These are phyloP conservation scores for Colistium nudipinnis DNA, from an alignment of 2,113 vertebrate genomes.

Conservation along the genomic window DNA sequence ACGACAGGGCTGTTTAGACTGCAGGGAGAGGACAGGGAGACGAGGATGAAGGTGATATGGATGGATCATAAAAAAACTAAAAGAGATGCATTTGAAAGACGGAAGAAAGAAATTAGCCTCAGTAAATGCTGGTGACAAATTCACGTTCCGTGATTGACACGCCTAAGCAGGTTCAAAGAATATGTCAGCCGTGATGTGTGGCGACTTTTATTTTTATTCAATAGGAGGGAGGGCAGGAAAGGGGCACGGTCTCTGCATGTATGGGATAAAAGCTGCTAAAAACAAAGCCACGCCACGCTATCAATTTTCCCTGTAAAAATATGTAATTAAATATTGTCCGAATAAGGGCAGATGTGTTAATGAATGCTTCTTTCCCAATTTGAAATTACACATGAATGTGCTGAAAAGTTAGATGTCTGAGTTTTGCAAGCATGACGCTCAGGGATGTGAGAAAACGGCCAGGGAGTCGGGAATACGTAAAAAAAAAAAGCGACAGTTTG, in stretches of 20 bases:
- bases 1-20: slow-evolving; percentile 41
- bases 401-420: not conserved
- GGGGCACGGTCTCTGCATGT: no score
- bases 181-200: not conserved
- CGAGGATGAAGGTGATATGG: slow-evolving; percentile 10
- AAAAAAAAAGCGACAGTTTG: no score
- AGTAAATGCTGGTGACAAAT: not conserved
- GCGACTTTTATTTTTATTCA: no score
- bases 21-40: slow-evolving; percentile 28
- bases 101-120: not conserved
- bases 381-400: not conserved
- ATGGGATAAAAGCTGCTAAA: no score
- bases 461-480: not conserved
- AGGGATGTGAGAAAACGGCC: not conserved
- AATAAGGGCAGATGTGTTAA: not conserved
- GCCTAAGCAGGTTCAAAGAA: not conserved
- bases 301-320: no score
- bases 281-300: no score
- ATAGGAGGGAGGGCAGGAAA: no score
- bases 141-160: not conserved
- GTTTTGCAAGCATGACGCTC: not conserved
- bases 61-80: slow-evolving; percentile 6
- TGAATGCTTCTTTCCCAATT: not conserved
- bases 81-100: slow-evolving; percentile 4
- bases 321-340: not conserved